Evolutionary conservation across 2,797 vertebrate genomes (phyloP), one percentile per base, ranked within the genome.

Genomic region (Tarsius wallacei): DNA sequence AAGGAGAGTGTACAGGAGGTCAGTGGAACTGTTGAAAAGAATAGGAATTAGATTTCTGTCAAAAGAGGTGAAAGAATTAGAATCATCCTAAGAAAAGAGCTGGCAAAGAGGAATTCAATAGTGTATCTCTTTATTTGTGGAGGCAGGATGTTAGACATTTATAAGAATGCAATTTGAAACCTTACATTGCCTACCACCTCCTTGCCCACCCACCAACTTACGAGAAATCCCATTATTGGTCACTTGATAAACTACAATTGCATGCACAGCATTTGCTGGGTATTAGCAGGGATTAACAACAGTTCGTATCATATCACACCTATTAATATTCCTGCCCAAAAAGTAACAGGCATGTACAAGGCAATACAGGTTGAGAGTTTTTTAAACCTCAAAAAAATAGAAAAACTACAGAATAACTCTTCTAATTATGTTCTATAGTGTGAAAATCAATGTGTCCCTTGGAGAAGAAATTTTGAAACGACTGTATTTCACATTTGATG

Each of bases 11-110:
- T 77, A 3, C 5, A 51, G 73, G 74, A 96, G 94, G 91, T 96
- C 96, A 96, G 53, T 4, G 68, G 85, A 90, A 73, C n/a, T 80
- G n/a, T 21, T 61, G 93, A 15, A 85, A 93, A 97, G 93, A 96
- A 96, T 86, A 94, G 84, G 96, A 94, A 97, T 96, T 68, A 83
- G 96, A 82, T 92, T 42, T 24, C 68, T 96, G 57, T 70, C 87
- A 96, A 87, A 93, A 89, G 17, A 51, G 59, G 74, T 63, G 31
- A 66, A 74, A 74, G 68, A 86, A 90, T 81, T 11, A 7, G 24
- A 85, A 7, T 71, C 47, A 85, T 22, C 47, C 74, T 82, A 77
- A 82, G 77, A 22, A 93, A 87, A 84, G 57, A 87, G 31, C 68
- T 83, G 80, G 28, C 16, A 19, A 49, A 42, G 47, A 93, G 17